A percentile compares a stretch with the other conserved stretches of the same genome.
Evolutionary conservation across 2,113 vertebrate genomes (phyloP).

Genomic region (Phodopus roborovskii): DNA sequence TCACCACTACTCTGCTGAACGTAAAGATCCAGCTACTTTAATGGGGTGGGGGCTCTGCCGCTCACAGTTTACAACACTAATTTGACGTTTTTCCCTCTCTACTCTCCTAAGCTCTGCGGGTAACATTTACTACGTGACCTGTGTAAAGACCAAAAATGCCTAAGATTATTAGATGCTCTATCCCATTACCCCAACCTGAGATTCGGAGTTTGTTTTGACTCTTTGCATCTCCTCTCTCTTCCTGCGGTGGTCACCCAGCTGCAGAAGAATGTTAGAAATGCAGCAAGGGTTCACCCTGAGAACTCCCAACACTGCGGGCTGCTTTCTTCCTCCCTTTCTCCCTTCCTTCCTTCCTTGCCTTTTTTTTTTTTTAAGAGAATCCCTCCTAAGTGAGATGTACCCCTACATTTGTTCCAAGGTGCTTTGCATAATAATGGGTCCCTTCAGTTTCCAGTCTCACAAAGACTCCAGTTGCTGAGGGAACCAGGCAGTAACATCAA

Average conservation of each 20-base stretch:
- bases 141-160: conserved; percentile 59
- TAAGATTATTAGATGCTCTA: conserved; percentile 75
- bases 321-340: conserved; percentile 81
- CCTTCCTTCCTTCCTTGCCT: conserved; percentile 80
- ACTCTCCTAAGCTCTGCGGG: conserved; percentile 12
- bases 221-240: conserved; percentile 76
- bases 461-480: conserved; percentile 81
- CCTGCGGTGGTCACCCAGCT: conserved; percentile 80
- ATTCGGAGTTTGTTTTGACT: conserved; percentile 67
- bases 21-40: neutral
- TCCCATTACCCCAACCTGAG: conserved; percentile 66
- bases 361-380: conserved; percentile 87
- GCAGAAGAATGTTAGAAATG: conserved; percentile 83
- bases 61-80: conserved; percentile 45
- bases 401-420: conserved; percentile 88
- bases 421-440: conserved; percentile 93
- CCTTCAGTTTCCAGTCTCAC: conserved; percentile 86
- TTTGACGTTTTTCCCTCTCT: conserved; percentile 63
- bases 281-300: conserved; percentile 83
- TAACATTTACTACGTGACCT: conserved; percentile 70
- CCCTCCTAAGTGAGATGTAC: conserved; percentile 89
- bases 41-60: neutral
- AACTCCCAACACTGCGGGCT: conserved; percentile 83
- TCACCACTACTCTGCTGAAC: neutral
- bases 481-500: conserved; percentile 80